phyloP scores from a whole-genome alignment of 37 sponge, comb jelly and placozoan genomes.

The Halichondria panicea region DNA sequence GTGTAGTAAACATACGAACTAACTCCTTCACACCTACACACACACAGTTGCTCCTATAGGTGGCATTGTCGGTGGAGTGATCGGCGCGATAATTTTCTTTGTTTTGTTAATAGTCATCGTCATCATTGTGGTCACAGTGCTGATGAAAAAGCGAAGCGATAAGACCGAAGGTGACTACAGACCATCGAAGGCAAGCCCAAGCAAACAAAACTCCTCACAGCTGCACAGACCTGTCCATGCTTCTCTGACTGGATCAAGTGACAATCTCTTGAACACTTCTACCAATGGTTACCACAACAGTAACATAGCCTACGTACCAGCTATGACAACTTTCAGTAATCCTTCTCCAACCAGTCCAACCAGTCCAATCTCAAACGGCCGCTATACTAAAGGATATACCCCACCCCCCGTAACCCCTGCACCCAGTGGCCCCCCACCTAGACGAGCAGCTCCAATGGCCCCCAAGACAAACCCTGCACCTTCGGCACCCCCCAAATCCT shows the following conservation, averaged over 20 bases:
- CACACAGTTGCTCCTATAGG: background rate
- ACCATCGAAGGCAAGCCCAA: background rate
- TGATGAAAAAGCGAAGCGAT: background rate
- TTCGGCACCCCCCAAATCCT: background rate
- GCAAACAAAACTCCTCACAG: background rate
- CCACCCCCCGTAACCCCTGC: background rate
- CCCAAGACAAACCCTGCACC: background rate
- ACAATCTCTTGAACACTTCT: no score
- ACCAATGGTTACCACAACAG: background rate
- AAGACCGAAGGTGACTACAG: background rate
- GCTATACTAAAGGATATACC: background rate
- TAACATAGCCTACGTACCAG: background rate
- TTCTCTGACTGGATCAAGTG: no score
- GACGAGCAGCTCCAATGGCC: background rate
- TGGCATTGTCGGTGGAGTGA: constrained; percentile 20
- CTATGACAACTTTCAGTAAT: background rate
- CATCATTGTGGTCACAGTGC: constrained; percentile 5
- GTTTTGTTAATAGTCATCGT: background rate
- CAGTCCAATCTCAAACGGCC: background rate
- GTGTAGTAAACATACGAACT: no score
- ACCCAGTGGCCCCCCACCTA: background rate
- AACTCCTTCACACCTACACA: no score
- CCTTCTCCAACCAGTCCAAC: background rate
- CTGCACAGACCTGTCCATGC: background rate
- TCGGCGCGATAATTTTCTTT: constrained; percentile 9